Percentiles rank a stretch among this genome's conserved stretches.
phyloP scores from a whole-genome alignment of 2,113 vertebrate genomes.

The Sinocyclocheilus grahami region DNA sequence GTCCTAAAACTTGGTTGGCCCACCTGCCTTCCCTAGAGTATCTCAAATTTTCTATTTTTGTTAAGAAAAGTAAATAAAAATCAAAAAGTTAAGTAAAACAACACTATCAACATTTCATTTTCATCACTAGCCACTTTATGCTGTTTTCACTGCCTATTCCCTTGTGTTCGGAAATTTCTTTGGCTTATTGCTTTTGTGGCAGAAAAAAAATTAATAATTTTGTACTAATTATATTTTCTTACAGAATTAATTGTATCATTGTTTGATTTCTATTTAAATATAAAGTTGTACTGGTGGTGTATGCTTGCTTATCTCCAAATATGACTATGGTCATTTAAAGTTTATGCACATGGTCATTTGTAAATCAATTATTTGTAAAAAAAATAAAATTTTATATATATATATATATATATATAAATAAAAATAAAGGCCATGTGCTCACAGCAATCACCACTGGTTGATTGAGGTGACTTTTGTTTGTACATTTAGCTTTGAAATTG shows the following conservation, averaged over 20 bases:
- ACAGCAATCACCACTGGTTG: not conserved
- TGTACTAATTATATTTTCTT: conserved; percentile 80
- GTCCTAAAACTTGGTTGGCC: conserved; percentile 59
- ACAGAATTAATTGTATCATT: conserved; percentile 70
- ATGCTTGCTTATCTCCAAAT: conserved; percentile 9
- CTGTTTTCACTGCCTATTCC: conserved; percentile 65
- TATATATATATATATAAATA: not conserved
- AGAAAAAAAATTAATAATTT: conserved; percentile 67
- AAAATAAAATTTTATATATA: too few relatives aligned
- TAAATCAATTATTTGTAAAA: conserved; percentile 1
- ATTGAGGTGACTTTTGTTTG: not conserved
- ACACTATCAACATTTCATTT: conserved; percentile 71
- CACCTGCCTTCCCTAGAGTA: conserved; percentile 70
- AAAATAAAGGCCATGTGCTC: not conserved
- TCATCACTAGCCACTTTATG: conserved; percentile 76
- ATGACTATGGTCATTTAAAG: not conserved
- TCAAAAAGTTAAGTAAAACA: conserved; percentile 67
- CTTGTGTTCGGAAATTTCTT: conserved; percentile 51
- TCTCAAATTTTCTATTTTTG: conserved; percentile 82
- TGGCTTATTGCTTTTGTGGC: conserved; percentile 67
- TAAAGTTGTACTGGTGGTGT: conserved; percentile 47
- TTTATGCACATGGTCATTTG: not conserved
- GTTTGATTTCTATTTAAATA: conserved; percentile 66
- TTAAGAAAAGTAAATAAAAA: conserved; percentile 72
- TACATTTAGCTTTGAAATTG: not conserved